Conservation (phyloP, 2,888 invertebrate species). For the Metalampra italica region DNA sequence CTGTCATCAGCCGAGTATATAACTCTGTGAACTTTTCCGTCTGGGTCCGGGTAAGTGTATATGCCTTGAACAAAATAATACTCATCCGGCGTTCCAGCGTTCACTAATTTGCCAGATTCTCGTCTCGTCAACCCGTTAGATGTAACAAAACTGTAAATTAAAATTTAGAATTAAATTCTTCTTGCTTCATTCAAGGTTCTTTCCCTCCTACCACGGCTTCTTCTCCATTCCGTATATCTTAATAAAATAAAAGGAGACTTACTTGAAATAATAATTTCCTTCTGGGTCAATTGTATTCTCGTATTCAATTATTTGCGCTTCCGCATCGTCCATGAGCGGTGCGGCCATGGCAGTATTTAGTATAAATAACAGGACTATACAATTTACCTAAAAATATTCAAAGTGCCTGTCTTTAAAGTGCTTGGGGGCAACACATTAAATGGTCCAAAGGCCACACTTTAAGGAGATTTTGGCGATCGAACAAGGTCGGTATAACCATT, state of each 20-base stretch:
- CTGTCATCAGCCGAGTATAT: slow-evolving; percentile 75
- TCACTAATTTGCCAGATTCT: slow-evolving; percentile 77
- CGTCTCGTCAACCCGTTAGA: slow-evolving; percentile 81
- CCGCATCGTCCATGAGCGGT: background rate
- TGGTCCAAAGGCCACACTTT: no score
- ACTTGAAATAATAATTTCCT: slow-evolving; percentile 48
- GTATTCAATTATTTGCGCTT: background rate
- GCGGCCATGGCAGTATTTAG: background rate
- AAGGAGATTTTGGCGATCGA: no score
- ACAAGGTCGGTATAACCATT: no score
- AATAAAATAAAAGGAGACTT: slow-evolving; percentile 22
- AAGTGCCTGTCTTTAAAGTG: no score
- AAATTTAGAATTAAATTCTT: no score
- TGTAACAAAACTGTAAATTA: slow-evolving; percentile 77
- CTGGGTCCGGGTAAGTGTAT: slow-evolving; percentile 32
- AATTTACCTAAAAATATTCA: no score
- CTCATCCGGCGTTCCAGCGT: slow-evolving; percentile 28
- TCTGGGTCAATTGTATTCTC: slow-evolving; percentile 60
- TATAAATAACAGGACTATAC: no score
- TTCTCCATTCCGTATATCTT: no score
- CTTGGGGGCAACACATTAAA: no score
- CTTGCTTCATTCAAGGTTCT: no score
- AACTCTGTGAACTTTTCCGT: slow-evolving; percentile 48
- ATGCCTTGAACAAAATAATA: slow-evolving; percentile 31
- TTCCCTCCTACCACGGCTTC: no score